These are phyloP conservation scores for Pollenia labialis DNA, from an alignment of 2,888 invertebrate species.

Conservation along the genomic window DNA sequence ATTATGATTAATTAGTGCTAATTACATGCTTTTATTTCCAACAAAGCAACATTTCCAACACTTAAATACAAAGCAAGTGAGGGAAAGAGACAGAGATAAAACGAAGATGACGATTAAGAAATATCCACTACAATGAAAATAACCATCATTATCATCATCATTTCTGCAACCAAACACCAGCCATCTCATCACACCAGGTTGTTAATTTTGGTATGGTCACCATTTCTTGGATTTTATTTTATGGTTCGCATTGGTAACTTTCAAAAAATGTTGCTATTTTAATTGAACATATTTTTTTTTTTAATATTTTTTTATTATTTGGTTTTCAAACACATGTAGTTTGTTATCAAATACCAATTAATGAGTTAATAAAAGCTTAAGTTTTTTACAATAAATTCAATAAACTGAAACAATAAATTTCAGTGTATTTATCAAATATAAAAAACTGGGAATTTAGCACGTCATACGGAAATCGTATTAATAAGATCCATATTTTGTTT, in stretches of 20 bases:
- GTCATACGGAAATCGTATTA: too few species aligned
- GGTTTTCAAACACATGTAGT: too few species aligned
- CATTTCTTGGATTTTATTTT: conserved; percentile 9
- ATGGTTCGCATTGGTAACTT: conserved; percentile 27
- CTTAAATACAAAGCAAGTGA: neutral
- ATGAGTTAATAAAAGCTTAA: neutral
- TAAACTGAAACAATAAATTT: too few species aligned
- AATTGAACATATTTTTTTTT: conserved; percentile 25
- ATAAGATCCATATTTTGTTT: too few species aligned
- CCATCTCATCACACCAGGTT: conserved; percentile 7
- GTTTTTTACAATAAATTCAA: too few species aligned
- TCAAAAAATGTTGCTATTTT: conserved; percentile 45
- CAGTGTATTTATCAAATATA: too few species aligned
- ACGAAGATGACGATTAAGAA: conserved; percentile 23
- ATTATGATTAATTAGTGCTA: conserved; percentile 81
- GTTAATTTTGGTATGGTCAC: conserved; percentile 22
- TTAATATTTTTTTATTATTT: neutral
- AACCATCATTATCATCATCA: conserved; percentile 35
- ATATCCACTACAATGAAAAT: conserved; percentile 32
- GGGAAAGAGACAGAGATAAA: neutral
- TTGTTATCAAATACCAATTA: neutral
- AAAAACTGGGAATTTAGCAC: too few species aligned
- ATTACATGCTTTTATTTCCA: conserved; percentile 77
- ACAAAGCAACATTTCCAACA: conserved; percentile 49
- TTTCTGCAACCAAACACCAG: conserved; percentile 26